Evolutionary conservation across 2,113 vertebrate species (phyloP).

Genomic region (Redunca redunca): DNA sequence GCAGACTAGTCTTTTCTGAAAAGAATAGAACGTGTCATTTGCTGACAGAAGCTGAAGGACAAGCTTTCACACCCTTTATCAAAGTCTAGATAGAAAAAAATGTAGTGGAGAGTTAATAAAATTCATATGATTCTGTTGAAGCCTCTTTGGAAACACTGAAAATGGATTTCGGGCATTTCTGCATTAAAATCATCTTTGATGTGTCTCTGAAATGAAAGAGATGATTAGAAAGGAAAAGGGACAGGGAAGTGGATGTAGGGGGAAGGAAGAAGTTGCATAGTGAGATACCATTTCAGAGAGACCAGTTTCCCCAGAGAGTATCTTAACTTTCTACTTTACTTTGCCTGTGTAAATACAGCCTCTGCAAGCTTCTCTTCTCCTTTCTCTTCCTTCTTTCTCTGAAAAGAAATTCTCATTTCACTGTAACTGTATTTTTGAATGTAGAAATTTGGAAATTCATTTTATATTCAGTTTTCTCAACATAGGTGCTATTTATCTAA

Average conservation of each 20-base stretch:
- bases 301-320: not conserved
- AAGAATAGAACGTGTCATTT: not conserved
- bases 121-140: not conserved
- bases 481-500: not conserved
- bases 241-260: accelerated
- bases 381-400: not conserved
- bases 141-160: not conserved
- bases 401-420: not conserved
- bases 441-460: not conserved
- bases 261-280: not conserved
- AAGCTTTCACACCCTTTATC: not conserved
- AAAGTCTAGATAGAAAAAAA: not conserved
- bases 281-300: not conserved
- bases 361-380: not conserved
- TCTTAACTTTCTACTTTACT: not conserved
- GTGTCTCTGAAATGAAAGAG: not conserved
- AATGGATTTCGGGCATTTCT: not conserved
- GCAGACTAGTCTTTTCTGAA: not conserved
- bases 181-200: not conserved
- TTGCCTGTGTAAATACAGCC: not conserved
- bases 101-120: not conserved
- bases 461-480: not conserved
- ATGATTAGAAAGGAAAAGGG: not conserved
- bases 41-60: not conserved
- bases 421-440: not conserved